Base-by-base conservation (phyloP, 2,888 invertebrate species). In the Phymatocera aterrima region DNA sequence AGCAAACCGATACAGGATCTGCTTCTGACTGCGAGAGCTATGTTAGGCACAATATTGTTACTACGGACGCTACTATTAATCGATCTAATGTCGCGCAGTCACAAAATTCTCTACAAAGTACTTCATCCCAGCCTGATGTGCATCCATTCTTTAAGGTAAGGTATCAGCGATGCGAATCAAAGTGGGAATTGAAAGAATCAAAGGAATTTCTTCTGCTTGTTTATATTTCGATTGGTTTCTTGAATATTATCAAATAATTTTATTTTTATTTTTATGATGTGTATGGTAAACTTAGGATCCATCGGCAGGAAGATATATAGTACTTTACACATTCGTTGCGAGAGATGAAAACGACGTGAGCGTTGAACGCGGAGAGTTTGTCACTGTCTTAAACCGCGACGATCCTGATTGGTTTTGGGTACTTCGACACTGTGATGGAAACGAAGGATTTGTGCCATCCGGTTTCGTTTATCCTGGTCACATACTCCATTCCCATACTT, bases 401-500 rank as follows among this genome's bases (percentile, higher is more conserved):
- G 98, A 98, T 91, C 96, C 97, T 0, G 98, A 98, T 90, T 98
- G 98, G 98, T 98, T 96, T 90, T 98, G 98, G 98, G 97, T 98
- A 77, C 95, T 97, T 51, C 93, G 97, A 83, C 90, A 90, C 81
- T 96, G 96, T 83, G 97, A 98, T 88, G 97, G 97, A 0, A 97
- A 97, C 85, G 98, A 98, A 91, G 98, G 98, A 0, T 98, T 98
- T 90, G 98, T 98, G 75, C 98, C 98, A 0, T 96, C 97, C 6
- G 97, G 97, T 31, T 98, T 98, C 87, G 97, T 98, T 0, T 98
- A 97, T 92, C 98, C 98, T 0, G 97, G 90, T 12, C 90, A 90
- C 77, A 90, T 90, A 48, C 86, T 90, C 31, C 89, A 90, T 80
- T 90, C 90, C 15, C 90, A 90, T 74, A 87, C 89, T 8, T 87